Conservation (phyloP, 2,888 invertebrate species). For the Lagria hirta region DNA sequence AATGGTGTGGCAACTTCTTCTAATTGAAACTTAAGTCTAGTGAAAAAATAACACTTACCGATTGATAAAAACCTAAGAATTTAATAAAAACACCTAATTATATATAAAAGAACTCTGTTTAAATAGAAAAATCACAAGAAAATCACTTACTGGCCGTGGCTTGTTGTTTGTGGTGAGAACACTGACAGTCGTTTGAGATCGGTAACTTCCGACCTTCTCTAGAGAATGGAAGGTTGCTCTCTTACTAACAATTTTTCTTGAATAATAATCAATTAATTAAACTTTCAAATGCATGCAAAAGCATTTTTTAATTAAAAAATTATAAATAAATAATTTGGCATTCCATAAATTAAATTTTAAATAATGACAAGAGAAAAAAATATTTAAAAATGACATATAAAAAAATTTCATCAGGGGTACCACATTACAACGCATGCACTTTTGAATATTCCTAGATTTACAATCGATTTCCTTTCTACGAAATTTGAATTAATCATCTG, state of each 20-base stretch:
- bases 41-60: conserved; percentile 16
- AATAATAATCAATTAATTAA: conserved; percentile 10
- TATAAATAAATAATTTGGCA: conserved; percentile 3
- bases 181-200: conserved; percentile 30
- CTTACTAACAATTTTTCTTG: conserved; percentile 18
- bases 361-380: conserved; percentile 18
- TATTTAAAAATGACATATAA: conserved; percentile 21
- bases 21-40: not conserved
- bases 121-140: conserved; percentile 40
- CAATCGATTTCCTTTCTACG: conserved; percentile 20
- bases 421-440: conserved; percentile 2
- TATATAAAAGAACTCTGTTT: conserved; percentile 2
- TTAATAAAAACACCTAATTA: conserved; percentile 3
- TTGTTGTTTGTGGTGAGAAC: conserved; percentile 56
- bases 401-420: conserved; percentile 14
- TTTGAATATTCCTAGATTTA: conserved; percentile 8
- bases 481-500: conserved; percentile 23
- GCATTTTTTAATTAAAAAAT: conserved; percentile 1
- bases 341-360: conserved; percentile 7
- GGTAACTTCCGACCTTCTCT: conserved; percentile 18
- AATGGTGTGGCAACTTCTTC: conserved; percentile 5
- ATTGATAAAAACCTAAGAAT: conserved; percentile 2
- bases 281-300: conserved; percentile 3
- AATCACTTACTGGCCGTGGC: conserved; percentile 58
- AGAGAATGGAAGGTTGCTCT: conserved; percentile 12